Percentiles rank a stretch among this genome's conserved stretches.
These are phyloP conservation scores for Knipowitschia caucasica DNA, from an alignment of 2,797 vertebrate genomes.

Conservation along the genomic window DNA sequence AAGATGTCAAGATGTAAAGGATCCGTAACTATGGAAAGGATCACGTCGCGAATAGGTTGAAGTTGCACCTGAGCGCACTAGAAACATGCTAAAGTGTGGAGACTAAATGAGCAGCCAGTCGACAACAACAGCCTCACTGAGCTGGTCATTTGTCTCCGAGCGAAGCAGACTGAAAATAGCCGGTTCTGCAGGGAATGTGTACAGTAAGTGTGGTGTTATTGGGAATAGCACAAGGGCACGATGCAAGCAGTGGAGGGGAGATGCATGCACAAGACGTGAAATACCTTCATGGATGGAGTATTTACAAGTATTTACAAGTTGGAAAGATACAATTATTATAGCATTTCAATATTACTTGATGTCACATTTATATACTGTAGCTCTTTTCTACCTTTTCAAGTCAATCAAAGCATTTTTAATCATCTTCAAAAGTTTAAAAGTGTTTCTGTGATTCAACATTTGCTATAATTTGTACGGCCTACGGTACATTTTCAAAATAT, in stretches of 20 bases:
- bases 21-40: no score
- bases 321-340: background rate
- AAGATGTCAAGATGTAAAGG: no score
- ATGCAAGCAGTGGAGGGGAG: conserved; percentile 54
- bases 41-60: no score
- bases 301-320: background rate
- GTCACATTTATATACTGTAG: no score
- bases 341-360: no score
- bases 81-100: conserved; percentile 32
- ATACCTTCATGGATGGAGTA: conserved; percentile 83
- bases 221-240: conserved; percentile 25
- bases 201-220: conserved; percentile 4
- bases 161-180: conserved; percentile 37
- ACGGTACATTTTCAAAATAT: no score
- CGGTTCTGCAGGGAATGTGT: conserved; percentile 20
- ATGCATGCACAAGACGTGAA: conserved; percentile 42
- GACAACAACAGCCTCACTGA: conserved; percentile 12
- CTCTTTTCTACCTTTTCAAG: no score
- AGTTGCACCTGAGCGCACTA: conserved; percentile 21
- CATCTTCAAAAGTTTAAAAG: no score
- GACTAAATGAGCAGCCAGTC: conserved; percentile 24
- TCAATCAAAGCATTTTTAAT: no score
- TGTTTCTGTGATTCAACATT: no score
- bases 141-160: conserved; percentile 33
- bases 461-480: no score